A percentile compares a stretch with the other conserved stretches of the same genome.
phyloP scores from a whole-genome alignment of 2,113 vertebrate genomes.

The Climacteris rufus region DNA sequence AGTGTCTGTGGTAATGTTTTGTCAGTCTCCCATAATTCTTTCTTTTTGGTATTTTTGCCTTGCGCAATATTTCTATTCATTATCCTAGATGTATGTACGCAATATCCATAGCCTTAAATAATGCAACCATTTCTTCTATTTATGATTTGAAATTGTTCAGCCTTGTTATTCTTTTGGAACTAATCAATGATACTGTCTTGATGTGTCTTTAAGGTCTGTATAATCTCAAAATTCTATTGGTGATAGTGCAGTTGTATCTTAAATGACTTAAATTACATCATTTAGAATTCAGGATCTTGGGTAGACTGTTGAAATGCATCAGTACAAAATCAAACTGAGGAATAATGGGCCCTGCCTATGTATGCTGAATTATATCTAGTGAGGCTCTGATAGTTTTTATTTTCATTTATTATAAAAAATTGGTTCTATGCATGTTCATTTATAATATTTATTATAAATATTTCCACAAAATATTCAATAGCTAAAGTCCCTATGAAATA shows the following conservation, averaged over 20 bases:
- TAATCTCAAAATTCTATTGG: not conserved
- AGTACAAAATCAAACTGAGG: not conserved
- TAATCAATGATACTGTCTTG: not conserved
- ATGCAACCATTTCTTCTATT: not conserved
- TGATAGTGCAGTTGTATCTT: not conserved
- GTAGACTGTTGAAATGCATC: not conserved
- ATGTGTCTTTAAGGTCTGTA: not conserved
- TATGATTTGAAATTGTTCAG: not conserved
- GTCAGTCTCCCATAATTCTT: not conserved
- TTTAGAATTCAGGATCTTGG: not conserved
- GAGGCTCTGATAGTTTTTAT: not conserved
- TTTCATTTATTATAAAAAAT: not conserved
- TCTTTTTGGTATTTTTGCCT: not conserved
- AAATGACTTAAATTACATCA: not conserved
- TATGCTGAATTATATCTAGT: not conserved
- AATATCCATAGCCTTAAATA: not conserved
- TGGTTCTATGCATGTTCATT: not conserved
- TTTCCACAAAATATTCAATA: not conserved
- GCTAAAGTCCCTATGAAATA: not conserved
- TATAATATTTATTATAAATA: not conserved
- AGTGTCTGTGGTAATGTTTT: not conserved
- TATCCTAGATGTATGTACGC: not conserved
- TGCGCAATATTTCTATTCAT: fast-evolving
- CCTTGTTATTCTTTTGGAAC: not conserved
- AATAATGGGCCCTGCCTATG: not conserved